These are phyloP conservation scores for Salticus scenicus DNA, from an alignment of 2,888 invertebrate species.

Conservation along the genomic window DNA sequence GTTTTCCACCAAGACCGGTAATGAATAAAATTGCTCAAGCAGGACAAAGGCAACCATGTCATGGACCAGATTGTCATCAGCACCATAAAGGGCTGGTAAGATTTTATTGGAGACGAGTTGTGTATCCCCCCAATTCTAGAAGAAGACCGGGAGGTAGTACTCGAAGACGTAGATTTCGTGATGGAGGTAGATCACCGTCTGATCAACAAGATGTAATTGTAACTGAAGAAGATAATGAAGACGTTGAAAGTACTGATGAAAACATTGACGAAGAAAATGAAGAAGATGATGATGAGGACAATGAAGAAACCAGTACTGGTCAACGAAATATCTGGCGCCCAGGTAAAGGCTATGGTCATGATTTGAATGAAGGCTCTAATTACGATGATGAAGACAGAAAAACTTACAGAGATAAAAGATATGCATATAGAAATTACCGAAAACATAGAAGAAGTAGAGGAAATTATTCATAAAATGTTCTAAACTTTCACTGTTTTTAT, in stretches of 20 bases:
- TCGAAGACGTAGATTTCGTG: constrained; percentile 14
- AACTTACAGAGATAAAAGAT: constrained; percentile 54
- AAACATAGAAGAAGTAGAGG: not conserved
- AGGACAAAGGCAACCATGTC: constrained; percentile 61
- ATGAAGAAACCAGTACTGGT: constrained; percentile 1
- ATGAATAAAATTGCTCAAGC: constrained; percentile 57
- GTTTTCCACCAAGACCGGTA: constrained; percentile 52
- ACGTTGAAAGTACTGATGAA: not conserved
- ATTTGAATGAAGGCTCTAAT: constrained; percentile 43
- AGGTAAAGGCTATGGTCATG: constrained; percentile 51
- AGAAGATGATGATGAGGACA: constrained; percentile 35
- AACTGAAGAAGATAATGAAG: constrained; percentile 17
- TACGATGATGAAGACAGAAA: constrained; percentile 29
- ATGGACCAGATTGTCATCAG: constrained; percentile 66
- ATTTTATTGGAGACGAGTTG: constrained; percentile 65
- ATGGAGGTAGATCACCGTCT: constrained; percentile 26
- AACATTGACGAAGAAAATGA: constrained; percentile 28
- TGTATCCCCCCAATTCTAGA: constrained; percentile 34
- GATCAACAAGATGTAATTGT: constrained; percentile 36
- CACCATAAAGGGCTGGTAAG: constrained; percentile 67
- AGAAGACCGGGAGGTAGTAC: constrained; percentile 4
- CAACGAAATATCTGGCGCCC: constrained; percentile 35
- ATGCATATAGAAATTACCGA: constrained; percentile 5
- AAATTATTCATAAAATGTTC: too few relatives aligned
- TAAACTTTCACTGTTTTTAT: too few relatives aligned